Evolutionary conservation across 2,888 invertebrate species (phyloP).

Genomic region (Limnephilus lunatus): DNA sequence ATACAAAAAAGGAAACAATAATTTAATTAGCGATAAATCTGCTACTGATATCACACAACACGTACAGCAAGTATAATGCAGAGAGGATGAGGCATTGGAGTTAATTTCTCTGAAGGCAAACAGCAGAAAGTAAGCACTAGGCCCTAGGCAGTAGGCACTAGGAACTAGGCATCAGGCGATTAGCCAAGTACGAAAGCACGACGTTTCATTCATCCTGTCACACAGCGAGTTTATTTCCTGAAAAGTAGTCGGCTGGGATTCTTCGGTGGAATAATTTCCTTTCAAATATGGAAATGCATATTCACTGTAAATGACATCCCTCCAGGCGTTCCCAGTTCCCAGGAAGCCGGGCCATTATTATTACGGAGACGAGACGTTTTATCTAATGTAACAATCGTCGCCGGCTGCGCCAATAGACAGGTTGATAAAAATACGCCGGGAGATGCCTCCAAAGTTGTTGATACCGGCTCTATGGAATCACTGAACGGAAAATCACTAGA

Average conservation of each 20-base stretch:
- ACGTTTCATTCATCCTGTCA: constrained; percentile 11
- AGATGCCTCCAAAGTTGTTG: neutral
- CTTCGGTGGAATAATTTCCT: constrained; percentile 52
- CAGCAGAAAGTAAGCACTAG: neutral
- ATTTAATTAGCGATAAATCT: too few relatives aligned
- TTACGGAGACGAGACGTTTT: constrained; percentile 21
- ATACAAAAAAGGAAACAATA: too few relatives aligned
- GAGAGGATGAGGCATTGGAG: neutral
- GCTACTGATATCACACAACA: too few relatives aligned
- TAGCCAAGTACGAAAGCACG: neutral
- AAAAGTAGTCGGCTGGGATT: constrained; percentile 23
- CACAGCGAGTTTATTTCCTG: constrained; percentile 39
- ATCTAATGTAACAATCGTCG: constrained; percentile 34
- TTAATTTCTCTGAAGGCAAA: neutral
- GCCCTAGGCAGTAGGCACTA: neutral
- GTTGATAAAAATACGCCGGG: neutral
- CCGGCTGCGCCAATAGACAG: constrained; percentile 21
- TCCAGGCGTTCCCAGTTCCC: neutral
- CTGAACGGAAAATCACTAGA: neutral
- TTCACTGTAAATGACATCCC: constrained; percentile 46
- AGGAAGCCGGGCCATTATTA: constrained; percentile 26
- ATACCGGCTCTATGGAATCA: neutral
- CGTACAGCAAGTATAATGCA: neutral
- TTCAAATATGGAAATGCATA: constrained; percentile 53
- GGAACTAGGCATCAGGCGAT: neutral